Conservation (phyloP, 1,140 invertebrate species). For the Archegozetes longisetosus region DNA sequence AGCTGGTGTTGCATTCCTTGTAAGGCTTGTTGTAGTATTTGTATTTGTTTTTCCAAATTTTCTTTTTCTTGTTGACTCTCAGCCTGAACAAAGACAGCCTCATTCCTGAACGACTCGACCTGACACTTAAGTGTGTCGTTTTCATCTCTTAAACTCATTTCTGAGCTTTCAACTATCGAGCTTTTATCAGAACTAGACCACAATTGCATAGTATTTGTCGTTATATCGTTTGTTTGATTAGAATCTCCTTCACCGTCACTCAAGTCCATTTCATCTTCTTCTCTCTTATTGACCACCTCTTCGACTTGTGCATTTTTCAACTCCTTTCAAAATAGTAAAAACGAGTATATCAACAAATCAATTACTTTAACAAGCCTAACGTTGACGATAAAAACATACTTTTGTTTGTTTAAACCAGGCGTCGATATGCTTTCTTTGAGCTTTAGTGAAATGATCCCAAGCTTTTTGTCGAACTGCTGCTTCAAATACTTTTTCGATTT, state of each 20-base stretch:
- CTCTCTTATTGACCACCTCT: constrained; percentile 45
- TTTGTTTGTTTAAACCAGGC: constrained; percentile 85
- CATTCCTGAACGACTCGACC: constrained; percentile 84
- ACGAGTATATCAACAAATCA: not conserved
- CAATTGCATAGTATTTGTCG: constrained; percentile 22
- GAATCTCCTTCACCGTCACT: constrained; percentile 50
- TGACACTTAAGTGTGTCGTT: constrained; percentile 80
- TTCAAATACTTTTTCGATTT: constrained; percentile 89
- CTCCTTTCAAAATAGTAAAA: not conserved
- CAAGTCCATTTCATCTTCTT: constrained; percentile 63
- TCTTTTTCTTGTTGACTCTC: constrained; percentile 47
- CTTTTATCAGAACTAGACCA: too few species aligned
- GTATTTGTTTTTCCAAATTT: constrained; percentile 49
- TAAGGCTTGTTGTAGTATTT: constrained; percentile 51
- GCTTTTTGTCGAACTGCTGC: constrained; percentile 89
- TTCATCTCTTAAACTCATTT: constrained; percentile 45
- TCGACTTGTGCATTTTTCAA: constrained; percentile 50
- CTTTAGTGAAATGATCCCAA: constrained; percentile 98
- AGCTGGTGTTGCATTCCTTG: constrained; percentile 61
- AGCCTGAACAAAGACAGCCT: constrained; percentile 47
- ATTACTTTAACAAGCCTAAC: not conserved
- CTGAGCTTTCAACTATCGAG: not conserved
- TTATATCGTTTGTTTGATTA: constrained; percentile 19
- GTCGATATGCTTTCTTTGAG: constrained; percentile 93
- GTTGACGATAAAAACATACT: constrained; percentile 39